Evolutionary conservation across 2,113 vertebrate species (phyloP).

Genomic region (Osmerus eperlanus): DNA sequence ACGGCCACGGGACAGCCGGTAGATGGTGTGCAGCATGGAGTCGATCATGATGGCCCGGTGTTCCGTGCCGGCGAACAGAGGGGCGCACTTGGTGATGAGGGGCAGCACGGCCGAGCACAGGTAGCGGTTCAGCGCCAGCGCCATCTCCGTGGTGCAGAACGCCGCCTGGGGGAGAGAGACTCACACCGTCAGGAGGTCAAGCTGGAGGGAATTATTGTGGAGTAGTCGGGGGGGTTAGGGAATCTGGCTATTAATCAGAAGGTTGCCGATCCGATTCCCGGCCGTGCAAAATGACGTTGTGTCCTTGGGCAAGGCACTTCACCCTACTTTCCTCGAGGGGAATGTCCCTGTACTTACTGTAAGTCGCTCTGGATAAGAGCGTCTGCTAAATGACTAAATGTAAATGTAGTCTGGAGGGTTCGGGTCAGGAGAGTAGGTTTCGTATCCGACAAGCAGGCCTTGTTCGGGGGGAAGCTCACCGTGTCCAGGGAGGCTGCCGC

Average conservation of each 20-base stretch:
- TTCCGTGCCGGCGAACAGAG: constrained; percentile 89
- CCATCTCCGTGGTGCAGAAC: constrained; percentile 96
- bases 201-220: too few relatives aligned
- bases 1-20: constrained; percentile 89
- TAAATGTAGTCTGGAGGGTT: neutral
- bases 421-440: neutral
- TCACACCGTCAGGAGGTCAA: neutral
- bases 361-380: too few relatives aligned
- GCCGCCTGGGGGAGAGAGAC: constrained; percentile 71
- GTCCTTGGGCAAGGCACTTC: too few relatives aligned
- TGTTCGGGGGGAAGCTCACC: constrained; percentile 63
- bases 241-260: too few relatives aligned
- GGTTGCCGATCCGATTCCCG: too few relatives aligned
- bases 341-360: too few relatives aligned
- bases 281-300: too few relatives aligned
- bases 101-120: constrained; percentile 88
- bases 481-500: constrained; percentile 91
- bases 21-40: constrained; percentile 95
- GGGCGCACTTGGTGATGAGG: constrained; percentile 93
- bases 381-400: too few relatives aligned
- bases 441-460: neutral
- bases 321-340: too few relatives aligned
- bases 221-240: too few relatives aligned
- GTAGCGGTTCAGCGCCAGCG: constrained; percentile 90
- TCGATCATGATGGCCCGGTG: constrained; percentile 96